phyloP scores from a whole-genome alignment of 2,113 vertebrate genomes.

The Misgurnus mizolepis region DNA sequence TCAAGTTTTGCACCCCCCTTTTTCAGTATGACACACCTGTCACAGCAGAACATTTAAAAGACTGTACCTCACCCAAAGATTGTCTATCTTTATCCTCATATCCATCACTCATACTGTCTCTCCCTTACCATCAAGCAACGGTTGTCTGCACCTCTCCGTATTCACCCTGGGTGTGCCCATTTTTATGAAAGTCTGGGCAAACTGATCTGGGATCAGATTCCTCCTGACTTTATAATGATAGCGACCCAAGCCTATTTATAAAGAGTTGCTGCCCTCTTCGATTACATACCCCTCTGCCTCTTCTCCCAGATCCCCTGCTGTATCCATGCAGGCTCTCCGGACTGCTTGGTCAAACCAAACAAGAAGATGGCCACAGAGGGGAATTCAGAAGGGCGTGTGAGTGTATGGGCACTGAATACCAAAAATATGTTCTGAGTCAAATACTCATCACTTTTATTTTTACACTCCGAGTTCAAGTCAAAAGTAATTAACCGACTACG shows the following conservation, averaged over 20 bases:
- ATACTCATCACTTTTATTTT: not conserved
- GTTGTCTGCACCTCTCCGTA: conserved; percentile 50
- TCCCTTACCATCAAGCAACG: conserved; percentile 48
- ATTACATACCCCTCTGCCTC: conserved; percentile 47
- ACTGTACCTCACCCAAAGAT: conserved; percentile 22
- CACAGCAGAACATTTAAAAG: not conserved
- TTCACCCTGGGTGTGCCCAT: conserved; percentile 40
- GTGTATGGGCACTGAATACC: not conserved
- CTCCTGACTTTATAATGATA: conserved; percentile 26
- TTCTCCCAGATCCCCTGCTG: conserved; percentile 30
- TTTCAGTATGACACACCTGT: not conserved
- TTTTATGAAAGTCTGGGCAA: conserved; percentile 24
- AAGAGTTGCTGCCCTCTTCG: conserved; percentile 60
- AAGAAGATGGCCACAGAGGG: conserved; percentile 39
- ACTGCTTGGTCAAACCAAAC: conserved; percentile 37
- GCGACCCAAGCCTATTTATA: conserved; percentile 57
- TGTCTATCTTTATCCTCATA: conserved; percentile 53
- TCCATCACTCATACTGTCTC: conserved; percentile 49
- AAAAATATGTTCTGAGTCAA: conserved; percentile 37
- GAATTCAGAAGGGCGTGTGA: conserved; percentile 37
- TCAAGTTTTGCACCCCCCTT: not conserved
- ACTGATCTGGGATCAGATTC: conserved; percentile 47
- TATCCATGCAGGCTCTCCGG: conserved; percentile 15
- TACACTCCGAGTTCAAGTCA: not conserved
- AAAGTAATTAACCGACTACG: not conserved